Evolutionary conservation across 2,888 invertebrate genomes (phyloP), one percentile per base, ranked within the genome.

Genomic region (Chymomyza fuscimana): DNA sequence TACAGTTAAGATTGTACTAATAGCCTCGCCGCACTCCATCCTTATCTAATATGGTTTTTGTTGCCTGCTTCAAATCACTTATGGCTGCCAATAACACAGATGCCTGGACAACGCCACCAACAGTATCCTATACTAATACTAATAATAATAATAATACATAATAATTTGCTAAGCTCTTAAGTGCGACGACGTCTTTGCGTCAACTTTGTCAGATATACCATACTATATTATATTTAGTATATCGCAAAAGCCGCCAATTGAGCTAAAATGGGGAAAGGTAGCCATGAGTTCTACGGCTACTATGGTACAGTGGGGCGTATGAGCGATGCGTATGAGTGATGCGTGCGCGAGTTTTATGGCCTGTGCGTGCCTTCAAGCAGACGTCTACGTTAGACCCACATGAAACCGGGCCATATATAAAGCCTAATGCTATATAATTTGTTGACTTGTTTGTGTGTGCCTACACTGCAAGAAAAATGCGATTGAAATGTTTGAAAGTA

Each of bases 141-240:
- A 46, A 46, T 46, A 46, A 10, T 46, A 46, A 46, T 83, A 87
- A 83, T 46, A 40, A 40, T 40, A 46, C 52, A 66, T 88, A 85
- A 85, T 88, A 88, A 88, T 86, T 85, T 85, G 86, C 86, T 75
- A 76, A 86, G 82, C 88, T 84, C 85, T 85, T 86, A 86, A 85
- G 87, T 82, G 76, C 78, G 52, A 19, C 52, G 16, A 59, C 50
- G 46, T 59, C 40, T 65, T 65, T 29, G 29, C 46, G 78, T 84
- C 87, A 80, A 86, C 84, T 87, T 78, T 77, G 84, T 80, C 66
- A 70, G 72, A 61, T 50, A 25, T 64, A 51, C 32, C 7, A 9
- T 46, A 46, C 10, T 32, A 32, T 32, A 58, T 29, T 16, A 58
- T 25, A 58, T n/a, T 15, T 56, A 63, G 66, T 54, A 10, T n/a